phyloP scores from a whole-genome alignment of 2,797 vertebrate genomes.

The Euthynnus affinis region DNA sequence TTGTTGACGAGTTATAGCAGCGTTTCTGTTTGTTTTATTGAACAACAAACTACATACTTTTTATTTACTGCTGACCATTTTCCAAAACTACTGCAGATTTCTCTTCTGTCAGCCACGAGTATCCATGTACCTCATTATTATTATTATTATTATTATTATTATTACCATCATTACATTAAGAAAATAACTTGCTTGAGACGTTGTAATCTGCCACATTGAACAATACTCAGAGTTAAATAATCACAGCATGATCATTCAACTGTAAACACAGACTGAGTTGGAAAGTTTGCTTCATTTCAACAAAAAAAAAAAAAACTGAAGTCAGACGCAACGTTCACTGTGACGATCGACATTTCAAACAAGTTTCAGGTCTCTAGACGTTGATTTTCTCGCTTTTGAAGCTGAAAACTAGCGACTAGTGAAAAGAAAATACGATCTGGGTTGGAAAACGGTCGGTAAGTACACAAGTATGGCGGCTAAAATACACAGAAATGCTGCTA shows the following conservation, averaged over 20 bases:
- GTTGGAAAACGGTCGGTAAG: neutral
- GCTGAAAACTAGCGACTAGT: neutral
- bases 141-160: no score
- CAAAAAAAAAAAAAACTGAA: neutral
- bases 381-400: neutral
- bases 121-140: neutral
- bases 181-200: neutral
- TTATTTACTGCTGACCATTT: conserved; percentile 5
- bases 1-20: conserved; percentile 28
- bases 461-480: neutral
- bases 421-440: neutral
- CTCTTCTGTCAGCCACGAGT: neutral
- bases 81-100: neutral
- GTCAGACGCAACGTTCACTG: neutral
- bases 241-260: neutral
- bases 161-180: no score
- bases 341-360: neutral
- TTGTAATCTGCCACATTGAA: neutral
- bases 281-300: neutral
- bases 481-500: conserved; percentile 28
- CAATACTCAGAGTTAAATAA: neutral
- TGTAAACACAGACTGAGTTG: neutral
- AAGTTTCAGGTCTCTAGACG: neutral
- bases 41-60: neutral
- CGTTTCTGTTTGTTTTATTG: conserved; percentile 46